Conservation (phyloP, 2,888 invertebrate species). For the Tetranychus piercei region DNA sequence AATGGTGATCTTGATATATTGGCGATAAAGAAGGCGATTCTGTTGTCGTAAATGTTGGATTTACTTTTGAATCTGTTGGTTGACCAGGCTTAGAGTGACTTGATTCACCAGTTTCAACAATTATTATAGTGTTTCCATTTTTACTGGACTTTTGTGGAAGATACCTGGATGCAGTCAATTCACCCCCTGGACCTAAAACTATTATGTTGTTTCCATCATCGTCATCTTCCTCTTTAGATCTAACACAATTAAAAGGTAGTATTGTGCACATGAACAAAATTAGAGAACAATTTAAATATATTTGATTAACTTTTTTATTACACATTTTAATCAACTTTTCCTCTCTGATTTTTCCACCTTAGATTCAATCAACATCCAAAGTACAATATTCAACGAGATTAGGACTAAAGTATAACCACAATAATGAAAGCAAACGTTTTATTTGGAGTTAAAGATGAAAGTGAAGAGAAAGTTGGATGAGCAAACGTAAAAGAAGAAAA, state of each 20-base stretch:
- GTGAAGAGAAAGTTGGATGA: too few species aligned
- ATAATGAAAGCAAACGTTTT: too few species aligned
- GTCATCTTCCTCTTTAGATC: neutral
- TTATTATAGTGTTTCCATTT: neutral
- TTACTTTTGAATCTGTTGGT: neutral
- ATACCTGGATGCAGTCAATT: neutral
- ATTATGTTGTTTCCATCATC: neutral
- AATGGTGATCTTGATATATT: neutral
- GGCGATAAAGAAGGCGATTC: neutral
- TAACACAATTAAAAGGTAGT: neutral
- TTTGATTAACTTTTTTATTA: neutral
- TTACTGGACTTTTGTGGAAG: neutral
- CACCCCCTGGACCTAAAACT: neutral
- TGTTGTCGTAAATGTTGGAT: neutral
- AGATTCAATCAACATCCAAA: neutral
- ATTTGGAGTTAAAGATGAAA: too few species aligned
- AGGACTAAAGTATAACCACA: too few species aligned
- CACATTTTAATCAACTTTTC: neutral
- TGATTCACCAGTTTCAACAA: neutral
- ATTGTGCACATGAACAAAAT: neutral
- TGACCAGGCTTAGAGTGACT: neutral
- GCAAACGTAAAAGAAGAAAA: too few species aligned
- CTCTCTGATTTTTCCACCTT: neutral
- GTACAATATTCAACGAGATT: too few species aligned
- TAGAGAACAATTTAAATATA: neutral